Conservation (phyloP, 2,888 invertebrate genomes). For the Aquatica leii region DNA sequence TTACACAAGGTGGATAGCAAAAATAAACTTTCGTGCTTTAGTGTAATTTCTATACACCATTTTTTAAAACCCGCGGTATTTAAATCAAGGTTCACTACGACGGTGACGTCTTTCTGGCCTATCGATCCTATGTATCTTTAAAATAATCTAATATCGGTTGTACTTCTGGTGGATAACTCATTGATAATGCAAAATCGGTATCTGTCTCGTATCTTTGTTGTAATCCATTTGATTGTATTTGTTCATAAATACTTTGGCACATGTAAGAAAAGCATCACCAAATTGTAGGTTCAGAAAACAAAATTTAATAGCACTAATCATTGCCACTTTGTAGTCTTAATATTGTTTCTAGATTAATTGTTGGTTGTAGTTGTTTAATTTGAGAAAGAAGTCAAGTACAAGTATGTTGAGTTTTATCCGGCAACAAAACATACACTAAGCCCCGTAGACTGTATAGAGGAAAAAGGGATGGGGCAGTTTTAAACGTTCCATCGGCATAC, state of each 20-base stretch:
- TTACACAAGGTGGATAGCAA: neutral
- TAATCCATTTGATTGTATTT: no score
- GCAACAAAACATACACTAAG: neutral
- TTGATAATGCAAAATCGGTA: neutral
- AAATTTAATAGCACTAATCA: neutral
- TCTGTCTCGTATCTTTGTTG: neutral
- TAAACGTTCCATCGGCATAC: no score
- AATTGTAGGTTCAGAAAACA: neutral
- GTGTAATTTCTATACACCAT: no score
- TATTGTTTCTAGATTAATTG: no score
- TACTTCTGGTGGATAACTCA: neutral
- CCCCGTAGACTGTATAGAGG: neutral
- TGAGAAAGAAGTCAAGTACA: no score
- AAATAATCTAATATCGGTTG: neutral
- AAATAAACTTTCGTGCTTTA: no score
- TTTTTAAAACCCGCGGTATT: neutral
- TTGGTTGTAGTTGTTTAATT: no score
- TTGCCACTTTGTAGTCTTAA: neutral
- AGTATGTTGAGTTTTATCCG: neutral
- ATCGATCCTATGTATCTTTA: neutral
- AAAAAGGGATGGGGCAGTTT: neutral
- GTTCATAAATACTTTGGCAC: neutral
- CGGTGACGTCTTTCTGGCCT: neutral
- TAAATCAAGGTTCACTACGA: neutral
- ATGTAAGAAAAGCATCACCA: no score